Conservation (phyloP, 2,888 invertebrate genomes). For the Tetheella fluctuosa region DNA sequence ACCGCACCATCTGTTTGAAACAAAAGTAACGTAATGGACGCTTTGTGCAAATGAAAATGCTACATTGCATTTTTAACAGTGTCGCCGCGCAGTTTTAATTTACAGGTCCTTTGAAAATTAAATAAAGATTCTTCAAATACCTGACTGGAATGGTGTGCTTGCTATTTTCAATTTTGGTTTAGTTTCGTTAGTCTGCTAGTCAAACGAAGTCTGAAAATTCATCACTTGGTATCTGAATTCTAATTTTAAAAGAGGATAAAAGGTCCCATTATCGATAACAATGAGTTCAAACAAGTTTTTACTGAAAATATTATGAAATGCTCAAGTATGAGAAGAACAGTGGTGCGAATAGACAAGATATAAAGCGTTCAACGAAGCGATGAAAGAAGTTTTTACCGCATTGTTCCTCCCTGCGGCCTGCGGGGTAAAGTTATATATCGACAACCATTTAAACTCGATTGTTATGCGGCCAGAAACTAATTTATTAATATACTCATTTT, state of each 20-base stretch:
- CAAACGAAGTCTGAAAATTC: too few relatives aligned
- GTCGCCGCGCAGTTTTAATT: neutral
- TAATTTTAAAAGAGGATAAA: neutral
- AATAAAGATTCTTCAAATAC: neutral
- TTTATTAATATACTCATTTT: neutral
- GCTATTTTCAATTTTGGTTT: neutral
- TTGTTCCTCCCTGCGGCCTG: slow-evolving; percentile 36
- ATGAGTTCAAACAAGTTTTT: slow-evolving; percentile 16
- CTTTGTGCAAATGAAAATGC: slow-evolving; percentile 13
- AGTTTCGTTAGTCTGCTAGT: too few relatives aligned
- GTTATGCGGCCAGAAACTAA: slow-evolving; percentile 17
- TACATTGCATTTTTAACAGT: slow-evolving; percentile 5
- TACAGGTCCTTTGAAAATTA: neutral
- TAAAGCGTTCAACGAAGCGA: slow-evolving; percentile 54
- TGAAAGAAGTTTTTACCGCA: slow-evolving; percentile 46
- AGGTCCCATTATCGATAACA: slow-evolving; percentile 6
- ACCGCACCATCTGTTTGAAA: slow-evolving; percentile 6
- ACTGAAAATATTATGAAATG: slow-evolving; percentile 34
- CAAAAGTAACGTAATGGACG: slow-evolving; percentile 12
- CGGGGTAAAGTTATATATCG: slow-evolving; percentile 36
- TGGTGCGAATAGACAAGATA: slow-evolving; percentile 41
- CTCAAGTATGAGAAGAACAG: slow-evolving; percentile 25
- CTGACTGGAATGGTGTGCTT: neutral
- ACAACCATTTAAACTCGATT: slow-evolving; percentile 37
- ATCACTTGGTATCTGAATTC: too few relatives aligned